Evolutionary conservation across 2,888 invertebrate genomes (phyloP).

Genomic region (Zootermopsis nevadensis): DNA sequence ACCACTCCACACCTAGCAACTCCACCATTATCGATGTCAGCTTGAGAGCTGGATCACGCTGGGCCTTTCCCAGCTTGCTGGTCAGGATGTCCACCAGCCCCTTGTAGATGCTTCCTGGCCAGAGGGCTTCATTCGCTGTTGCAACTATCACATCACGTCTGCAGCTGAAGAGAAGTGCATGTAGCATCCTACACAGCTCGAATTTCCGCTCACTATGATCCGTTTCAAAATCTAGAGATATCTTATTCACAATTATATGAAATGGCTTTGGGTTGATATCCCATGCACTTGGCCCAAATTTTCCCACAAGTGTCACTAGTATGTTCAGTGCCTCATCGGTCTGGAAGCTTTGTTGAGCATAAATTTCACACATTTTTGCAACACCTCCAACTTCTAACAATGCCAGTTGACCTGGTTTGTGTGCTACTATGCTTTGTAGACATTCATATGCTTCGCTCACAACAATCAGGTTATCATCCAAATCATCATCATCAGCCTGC

Average conservation of each 20-base stretch:
- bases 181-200: conserved; percentile 83
- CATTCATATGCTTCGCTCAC: conserved; percentile 89
- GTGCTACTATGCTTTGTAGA: conserved; percentile 82
- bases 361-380: conserved; percentile 85
- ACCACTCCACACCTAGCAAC: conserved; percentile 87
- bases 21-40: conserved; percentile 84
- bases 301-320: conserved; percentile 78
- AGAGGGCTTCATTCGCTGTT: conserved; percentile 77
- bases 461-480: conserved; percentile 87
- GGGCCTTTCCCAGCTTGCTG: conserved; percentile 87
- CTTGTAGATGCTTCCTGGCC: conserved; percentile 85
- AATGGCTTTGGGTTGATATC: conserved; percentile 82
- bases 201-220: conserved; percentile 92
- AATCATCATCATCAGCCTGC: conserved; percentile 84
- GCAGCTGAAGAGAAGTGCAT: conserved; percentile 79
- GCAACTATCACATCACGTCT: conserved; percentile 74
- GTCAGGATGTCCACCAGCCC: conserved; percentile 85
- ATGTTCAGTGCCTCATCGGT: conserved; percentile 89
- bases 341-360: conserved; percentile 88
- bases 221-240: conserved; percentile 87
- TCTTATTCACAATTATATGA: conserved; percentile 83
- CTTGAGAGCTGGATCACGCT: conserved; percentile 89
- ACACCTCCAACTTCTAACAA: conserved; percentile 82
- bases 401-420: conserved; percentile 82
- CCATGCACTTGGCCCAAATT: conserved; percentile 81